Evolutionary conservation across 1,140 invertebrate species (phyloP), one percentile per base, ranked within the genome.

Genomic region (Zelostemma sp.): DNA sequence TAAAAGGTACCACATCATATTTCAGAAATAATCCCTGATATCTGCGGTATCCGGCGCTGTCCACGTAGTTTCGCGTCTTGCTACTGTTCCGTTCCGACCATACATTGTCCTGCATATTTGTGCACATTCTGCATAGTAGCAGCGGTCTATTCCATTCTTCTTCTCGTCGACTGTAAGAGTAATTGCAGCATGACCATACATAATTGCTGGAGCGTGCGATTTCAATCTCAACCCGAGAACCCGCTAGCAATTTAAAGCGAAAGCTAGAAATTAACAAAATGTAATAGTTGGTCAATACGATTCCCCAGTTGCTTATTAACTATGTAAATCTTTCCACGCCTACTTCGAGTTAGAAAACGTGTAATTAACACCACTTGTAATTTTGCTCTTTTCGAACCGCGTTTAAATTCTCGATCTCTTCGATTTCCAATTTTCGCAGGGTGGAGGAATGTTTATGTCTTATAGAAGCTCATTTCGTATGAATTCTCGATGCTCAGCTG

Each of bases 61-160:
- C 43, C 35, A 35, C 48, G n/a, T 25, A 53, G 54, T 58, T 68
- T 33, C 65, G 48, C 58, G 53, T 58, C 51, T 40, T 45, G 18
- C 49, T 55, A 38, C 15, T 47, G 46, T 51, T n/a, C n/a, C n/a
- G n/a, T n/a, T 57, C 33, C 33, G 33, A 43, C 50, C 56, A 51
- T 57, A 58, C 43, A 62, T 68, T 68, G 49, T 63, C 45, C 58
- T 31, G 59, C 54, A 62, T 68, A 63, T 68, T 62, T 62, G 65
- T 62, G 53, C 49, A 48, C 58, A 60, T 56, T 55, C 38, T 55
- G 48, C 48, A 50, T 50, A 50, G 48, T 33, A 49, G 45, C 14
- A 51, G 48, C 11, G 35, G 31, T 57, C 46, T 40, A 49, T 41
- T 49, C 47, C 35, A 43, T 51, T 60, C 16, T 53, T 53, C 31